phyloP scores from a whole-genome alignment of 2,888 invertebrate species.

The Elysia crispata region DNA sequence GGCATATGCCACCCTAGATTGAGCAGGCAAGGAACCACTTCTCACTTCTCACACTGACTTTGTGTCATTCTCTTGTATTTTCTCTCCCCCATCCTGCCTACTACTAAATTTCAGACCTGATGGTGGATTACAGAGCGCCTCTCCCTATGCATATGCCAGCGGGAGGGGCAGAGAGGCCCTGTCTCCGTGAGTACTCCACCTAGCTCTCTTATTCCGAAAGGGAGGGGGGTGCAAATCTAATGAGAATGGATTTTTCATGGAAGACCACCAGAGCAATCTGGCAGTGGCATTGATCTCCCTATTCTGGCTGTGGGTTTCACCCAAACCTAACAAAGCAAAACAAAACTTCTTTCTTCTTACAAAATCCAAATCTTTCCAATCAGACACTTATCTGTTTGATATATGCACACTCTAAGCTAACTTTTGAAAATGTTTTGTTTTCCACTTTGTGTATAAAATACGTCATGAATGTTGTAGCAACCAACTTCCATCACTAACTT shows the following conservation, averaged over 20 bases:
- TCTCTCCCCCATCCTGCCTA: constrained; percentile 35
- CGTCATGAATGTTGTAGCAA: too few relatives aligned
- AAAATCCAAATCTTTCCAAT: too few relatives aligned
- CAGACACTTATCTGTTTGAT: too few relatives aligned
- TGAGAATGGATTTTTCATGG: background rate
- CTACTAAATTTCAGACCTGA: constrained; percentile 50
- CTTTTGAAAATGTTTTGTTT: too few relatives aligned
- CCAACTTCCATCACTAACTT: too few relatives aligned
- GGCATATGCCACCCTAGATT: too few relatives aligned
- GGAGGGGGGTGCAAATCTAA: background rate
- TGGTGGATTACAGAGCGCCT: constrained; percentile 48
- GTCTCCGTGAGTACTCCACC: constrained; percentile 47
- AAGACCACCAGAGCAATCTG: background rate
- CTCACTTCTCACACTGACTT: constrained; percentile 34
- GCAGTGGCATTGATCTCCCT: background rate
- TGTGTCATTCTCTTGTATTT: constrained; percentile 40
- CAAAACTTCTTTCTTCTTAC: too few relatives aligned
- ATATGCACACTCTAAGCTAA: too few relatives aligned
- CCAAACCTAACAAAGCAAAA: background rate
- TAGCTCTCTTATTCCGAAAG: background rate
- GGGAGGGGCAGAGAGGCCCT: constrained; percentile 43
- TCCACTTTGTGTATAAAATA: too few relatives aligned
- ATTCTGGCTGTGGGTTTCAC: background rate
- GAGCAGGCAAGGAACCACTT: too few relatives aligned
- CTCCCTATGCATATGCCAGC: constrained; percentile 48